These are phyloP conservation scores for Dasysyrphus tricinctus DNA, from an alignment of 2,888 invertebrate genomes.

Conservation along the genomic window DNA sequence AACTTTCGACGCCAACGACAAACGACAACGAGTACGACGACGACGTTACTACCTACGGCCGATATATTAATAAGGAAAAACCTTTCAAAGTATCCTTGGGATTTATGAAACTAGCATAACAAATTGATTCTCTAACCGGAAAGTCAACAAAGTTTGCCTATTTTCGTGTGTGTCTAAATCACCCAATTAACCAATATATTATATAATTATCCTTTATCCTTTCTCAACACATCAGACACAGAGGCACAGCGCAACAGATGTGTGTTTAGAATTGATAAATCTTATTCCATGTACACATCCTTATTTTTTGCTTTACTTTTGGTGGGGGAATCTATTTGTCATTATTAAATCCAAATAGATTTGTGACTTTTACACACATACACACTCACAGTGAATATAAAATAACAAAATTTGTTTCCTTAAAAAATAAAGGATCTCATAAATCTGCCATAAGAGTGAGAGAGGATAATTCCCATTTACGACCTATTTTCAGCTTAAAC, in stretches of 20 bases:
- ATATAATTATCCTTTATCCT: slow-evolving; percentile 42
- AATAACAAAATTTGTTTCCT: slow-evolving; percentile 11
- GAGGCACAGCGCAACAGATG: slow-evolving; percentile 29
- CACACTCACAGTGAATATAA: background rate
- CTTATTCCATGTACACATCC: slow-evolving; percentile 16
- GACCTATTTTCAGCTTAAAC: slow-evolving; percentile 45
- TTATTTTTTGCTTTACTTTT: background rate
- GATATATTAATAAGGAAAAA: slow-evolving; percentile 6
- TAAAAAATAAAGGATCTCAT: slow-evolving; percentile 42
- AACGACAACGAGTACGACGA: background rate
- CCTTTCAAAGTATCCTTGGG: slow-evolving; percentile 22
- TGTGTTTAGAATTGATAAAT: slow-evolving; percentile 46
- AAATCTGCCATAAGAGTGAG: slow-evolving; percentile 47
- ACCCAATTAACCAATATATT: slow-evolving; percentile 41
- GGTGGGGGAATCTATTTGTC: slow-evolving; percentile 49
- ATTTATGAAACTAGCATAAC: slow-evolving; percentile 46
- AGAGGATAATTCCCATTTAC: slow-evolving; percentile 39
- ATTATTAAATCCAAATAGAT: slow-evolving; percentile 59
- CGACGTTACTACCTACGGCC: background rate
- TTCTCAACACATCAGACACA: background rate
- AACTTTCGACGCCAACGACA: slow-evolving; percentile 1
- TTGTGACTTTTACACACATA: slow-evolving; percentile 25
- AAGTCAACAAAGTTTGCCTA: slow-evolving; percentile 46
- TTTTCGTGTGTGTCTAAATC: slow-evolving; percentile 34
- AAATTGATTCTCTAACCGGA: slow-evolving; percentile 53